Conservation (phyloP, 2,113 vertebrate species). For the Crotalus viridis region DNA sequence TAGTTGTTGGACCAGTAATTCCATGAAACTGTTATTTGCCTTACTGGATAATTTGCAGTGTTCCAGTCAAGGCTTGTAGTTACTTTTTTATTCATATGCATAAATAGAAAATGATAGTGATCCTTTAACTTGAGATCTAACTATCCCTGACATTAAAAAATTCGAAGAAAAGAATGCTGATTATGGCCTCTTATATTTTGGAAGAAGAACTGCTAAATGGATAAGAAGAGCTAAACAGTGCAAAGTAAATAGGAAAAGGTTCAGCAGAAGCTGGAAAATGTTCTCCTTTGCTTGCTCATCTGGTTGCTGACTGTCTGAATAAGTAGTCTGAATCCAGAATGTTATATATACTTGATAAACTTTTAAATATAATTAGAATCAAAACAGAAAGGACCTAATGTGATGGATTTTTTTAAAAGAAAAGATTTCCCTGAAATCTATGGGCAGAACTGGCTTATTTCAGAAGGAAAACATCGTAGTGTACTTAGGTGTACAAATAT, state of each 20-base stretch:
- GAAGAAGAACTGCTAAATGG: neutral
- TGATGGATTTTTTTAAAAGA: neutral
- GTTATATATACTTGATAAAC: neutral
- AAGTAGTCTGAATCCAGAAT: neutral
- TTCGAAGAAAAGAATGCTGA: neutral
- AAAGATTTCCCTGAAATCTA: neutral
- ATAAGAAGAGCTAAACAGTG: neutral
- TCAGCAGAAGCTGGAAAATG: neutral
- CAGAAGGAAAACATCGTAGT: neutral
- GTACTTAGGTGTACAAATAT: neutral
- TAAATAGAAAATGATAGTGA: neutral
- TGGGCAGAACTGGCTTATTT: neutral
- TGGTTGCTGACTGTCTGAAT: neutral
- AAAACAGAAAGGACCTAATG: neutral
- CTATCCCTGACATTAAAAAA: neutral
- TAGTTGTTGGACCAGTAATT: constrained; percentile 28
- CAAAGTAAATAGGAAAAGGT: neutral
- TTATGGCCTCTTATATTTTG: neutral
- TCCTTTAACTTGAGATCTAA: neutral
- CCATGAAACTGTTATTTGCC: neutral
- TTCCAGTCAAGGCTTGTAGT: neutral
- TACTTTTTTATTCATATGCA: neutral
- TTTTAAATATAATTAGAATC: neutral
- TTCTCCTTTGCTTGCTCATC: neutral
- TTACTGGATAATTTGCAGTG: neutral